Percentiles rank a stretch among this genome's conserved stretches.
phyloP scores from a whole-genome alignment of 2,113 vertebrate species.

The Danio rerio region GRCz12tu NC_133184.1:27595501-27596000 shows the following conservation, averaged over 20 bases:
- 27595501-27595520: conserved; percentile 69
- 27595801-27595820: conserved; percentile 13
- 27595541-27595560: conserved; percentile 67
- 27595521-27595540: conserved; percentile 71
- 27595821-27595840: neutral
- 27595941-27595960: neutral
- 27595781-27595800: conserved; percentile 4
- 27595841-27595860: neutral
- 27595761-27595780: conserved; percentile 10
- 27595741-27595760: conserved; percentile 19
- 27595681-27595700: neutral
- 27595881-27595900: conserved; percentile 1
- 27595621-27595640: conserved; percentile 58
- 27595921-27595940: neutral
- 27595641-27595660: conserved; percentile 43
- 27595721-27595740: conserved; percentile 18
- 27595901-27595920: neutral
- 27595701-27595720: conserved; percentile 7
- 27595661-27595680: conserved; percentile 33
- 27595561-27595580: conserved; percentile 62
- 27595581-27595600: conserved; percentile 70
- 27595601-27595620: conserved; percentile 67
- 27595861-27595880: conserved; percentile 4
- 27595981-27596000: neutral
- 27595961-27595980: neutral